Evolutionary conservation across 2,888 invertebrate genomes (phyloP), one percentile per base, ranked within the genome.

Genomic region (Hemicrepidius hirtus): DNA sequence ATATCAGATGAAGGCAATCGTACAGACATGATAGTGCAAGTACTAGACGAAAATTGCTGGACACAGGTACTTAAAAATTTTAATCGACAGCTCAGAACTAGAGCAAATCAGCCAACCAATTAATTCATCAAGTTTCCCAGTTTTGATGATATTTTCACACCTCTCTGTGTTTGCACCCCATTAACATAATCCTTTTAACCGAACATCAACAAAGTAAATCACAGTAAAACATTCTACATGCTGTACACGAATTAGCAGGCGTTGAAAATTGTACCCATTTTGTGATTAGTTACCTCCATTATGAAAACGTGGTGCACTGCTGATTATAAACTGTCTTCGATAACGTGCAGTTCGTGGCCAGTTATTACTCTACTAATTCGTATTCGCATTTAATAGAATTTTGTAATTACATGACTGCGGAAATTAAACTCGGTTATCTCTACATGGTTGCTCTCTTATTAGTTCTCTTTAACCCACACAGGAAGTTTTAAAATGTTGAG

Each of bases 381-480:
- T n/a, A 49, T 49, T 49, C 21, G 49, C 49, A 21, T 12, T 49
- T 49, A 49, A 49, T 12, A 49, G 49, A 21, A 49, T 49, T 20
- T 49, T 21, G 49, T 49, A 49, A 49, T 49, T 24, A 49, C 10
- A 21, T 6, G 49, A 21, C 12, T 49, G 49, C 49, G 49, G 49
- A 49, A 49, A 49, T 49, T 49, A 49, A 49, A 49, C 24, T 49
- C 12, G 20, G 49, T 24, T 20, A 49, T 49, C n/a, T 41, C 41
- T 32, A 5, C 32, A 32, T 6, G 32, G 4, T 5, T 32, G 32
- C 32, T 32, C 32, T 32, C 32, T 32, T 6, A 28, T n/a, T n/a
- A n/a, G n/a, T n/a, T n/a, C n/a, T n/a, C n/a, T n/a, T n/a, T 24
- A 24, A 24, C 24, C 5, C 2, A 24, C 24, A 24, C 5, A 2